Percentiles rank a stretch among this genome's conserved stretches.
Conservation (phyloP, 2,797 vertebrate species). For the Anniella stebbinsi region DNA sequence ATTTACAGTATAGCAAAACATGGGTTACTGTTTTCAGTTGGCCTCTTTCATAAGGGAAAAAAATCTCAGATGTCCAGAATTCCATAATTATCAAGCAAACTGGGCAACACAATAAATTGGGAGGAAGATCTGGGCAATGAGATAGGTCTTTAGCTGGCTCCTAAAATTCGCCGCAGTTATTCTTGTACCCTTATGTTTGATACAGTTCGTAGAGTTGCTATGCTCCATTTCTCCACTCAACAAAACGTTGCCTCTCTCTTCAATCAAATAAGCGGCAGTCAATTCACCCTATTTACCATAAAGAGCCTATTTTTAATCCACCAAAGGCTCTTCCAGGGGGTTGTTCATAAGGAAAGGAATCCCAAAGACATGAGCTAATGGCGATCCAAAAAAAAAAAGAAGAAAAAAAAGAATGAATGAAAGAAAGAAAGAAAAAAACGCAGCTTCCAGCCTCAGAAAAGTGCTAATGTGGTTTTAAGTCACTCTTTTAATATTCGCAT, state of each 20-base stretch:
- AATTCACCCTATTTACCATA: background rate
- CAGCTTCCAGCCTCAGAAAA: background rate
- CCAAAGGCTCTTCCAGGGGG: background rate
- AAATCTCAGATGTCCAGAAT: too few relatives aligned
- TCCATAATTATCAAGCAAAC: too few relatives aligned
- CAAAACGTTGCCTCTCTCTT: background rate
- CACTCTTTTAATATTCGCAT: constrained; percentile 47
- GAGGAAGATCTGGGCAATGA: too few relatives aligned
- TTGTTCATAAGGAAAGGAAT: background rate
- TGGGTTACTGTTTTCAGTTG: too few relatives aligned
- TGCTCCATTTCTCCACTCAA: background rate
- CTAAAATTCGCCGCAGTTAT: too few relatives aligned
- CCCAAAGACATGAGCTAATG: background rate
- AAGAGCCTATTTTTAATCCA: constrained; percentile 3
- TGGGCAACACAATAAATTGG: too few relatives aligned
- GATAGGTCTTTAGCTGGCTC: too few relatives aligned
- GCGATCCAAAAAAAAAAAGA: background rate
- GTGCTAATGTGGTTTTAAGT: constrained; percentile 52
- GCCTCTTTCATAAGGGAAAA: too few relatives aligned
- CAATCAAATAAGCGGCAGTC: background rate
- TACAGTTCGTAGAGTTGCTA: background rate
- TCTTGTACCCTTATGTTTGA: background rate
- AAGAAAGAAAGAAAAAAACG: too few relatives aligned
- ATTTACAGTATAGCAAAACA: too few relatives aligned
- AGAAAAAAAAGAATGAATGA: too few relatives aligned